Evolutionary conservation across 2,113 vertebrate genomes (phyloP).

Genomic region (Tylochromis polylepis): DNA sequence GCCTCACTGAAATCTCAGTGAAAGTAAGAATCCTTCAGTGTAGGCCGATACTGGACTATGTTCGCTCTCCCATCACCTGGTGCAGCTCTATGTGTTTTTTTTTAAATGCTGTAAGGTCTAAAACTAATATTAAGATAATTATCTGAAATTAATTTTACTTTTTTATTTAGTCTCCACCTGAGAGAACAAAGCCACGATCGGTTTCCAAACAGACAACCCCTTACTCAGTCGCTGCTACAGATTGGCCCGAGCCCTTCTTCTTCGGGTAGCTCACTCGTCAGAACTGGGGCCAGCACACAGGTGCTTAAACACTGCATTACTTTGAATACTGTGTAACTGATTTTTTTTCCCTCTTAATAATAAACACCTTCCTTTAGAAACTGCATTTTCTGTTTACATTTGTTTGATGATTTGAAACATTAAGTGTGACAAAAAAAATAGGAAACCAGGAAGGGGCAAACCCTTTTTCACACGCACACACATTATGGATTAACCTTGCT

Average conservation of each 20-base stretch:
- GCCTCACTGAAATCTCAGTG: background rate
- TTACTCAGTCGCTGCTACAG: rapidly evolving
- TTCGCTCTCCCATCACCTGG: rapidly evolving
- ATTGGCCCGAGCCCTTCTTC: background rate
- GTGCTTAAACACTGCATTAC: background rate
- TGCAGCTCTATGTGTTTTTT: rapidly evolving
- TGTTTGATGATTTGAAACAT: background rate
- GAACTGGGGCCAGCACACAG: rapidly evolving
- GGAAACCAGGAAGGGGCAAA: too few species aligned
- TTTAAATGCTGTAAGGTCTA: background rate
- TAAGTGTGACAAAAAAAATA: too few species aligned
- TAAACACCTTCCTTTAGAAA: background rate
- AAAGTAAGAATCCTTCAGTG: background rate
- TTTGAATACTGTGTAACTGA: background rate
- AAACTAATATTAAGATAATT: background rate
- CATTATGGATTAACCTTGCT: background rate
- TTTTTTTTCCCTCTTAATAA: rapidly evolving
- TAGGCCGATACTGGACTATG: background rate
- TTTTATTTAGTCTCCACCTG: background rate
- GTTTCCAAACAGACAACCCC: background rate
- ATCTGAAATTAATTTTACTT: background rate
- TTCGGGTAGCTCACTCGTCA: background rate
- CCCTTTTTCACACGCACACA: too few species aligned
- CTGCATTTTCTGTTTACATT: background rate
- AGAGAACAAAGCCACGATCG: background rate